Evolutionary conservation across 1,140 invertebrate species (phyloP), one percentile per base, ranked within the genome.

Genomic region (Solen grandis): DNA sequence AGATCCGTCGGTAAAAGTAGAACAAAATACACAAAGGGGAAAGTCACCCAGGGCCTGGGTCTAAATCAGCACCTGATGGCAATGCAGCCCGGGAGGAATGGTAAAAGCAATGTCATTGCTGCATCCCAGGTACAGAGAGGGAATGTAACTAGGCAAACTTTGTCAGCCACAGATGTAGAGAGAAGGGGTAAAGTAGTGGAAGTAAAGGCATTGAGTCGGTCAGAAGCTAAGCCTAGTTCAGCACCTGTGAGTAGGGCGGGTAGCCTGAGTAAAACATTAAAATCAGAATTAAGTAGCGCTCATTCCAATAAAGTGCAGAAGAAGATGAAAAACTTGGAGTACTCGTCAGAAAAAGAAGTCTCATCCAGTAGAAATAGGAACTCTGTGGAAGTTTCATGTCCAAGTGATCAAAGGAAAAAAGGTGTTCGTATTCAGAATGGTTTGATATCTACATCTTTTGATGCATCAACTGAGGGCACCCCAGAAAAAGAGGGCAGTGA

Each of bases 341-440:
- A 41, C 33, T 41, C 38, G 50, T 41, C 62, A n/a, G 50, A 66
- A 25, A n/a, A 66, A 35, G 35, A 25, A 16, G 19, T 41, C 16
- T 22, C 29, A 1, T 25, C 36, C 25, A 41, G 29, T 13, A 66
- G 35, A n/a, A 35, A 66, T 10, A 66, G 62, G n/a, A n/a, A n/a
- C n/a, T n/a, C n/a, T n/a, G n/a, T n/a, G n/a, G n/a, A n/a, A n/a
- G n/a, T n/a, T n/a, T n/a, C n/a, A n/a, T n/a, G n/a, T n/a, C n/a
- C n/a, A n/a, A n/a, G n/a, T n/a, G n/a, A n/a, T n/a, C n/a, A n/a
- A n/a, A n/a, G n/a, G n/a, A n/a, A n/a, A n/a, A 41, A 19, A 46
- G 74, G 74, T 27, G 63, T 76, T 2, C 54, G 27, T 38, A 66
- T 76, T 54, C 60, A 66, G 25, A 78, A 78, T 78, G 75, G 41